phyloP scores from a whole-genome alignment of 2,888 invertebrate species.

The Acanthococcus lagerstroemiae region DNA sequence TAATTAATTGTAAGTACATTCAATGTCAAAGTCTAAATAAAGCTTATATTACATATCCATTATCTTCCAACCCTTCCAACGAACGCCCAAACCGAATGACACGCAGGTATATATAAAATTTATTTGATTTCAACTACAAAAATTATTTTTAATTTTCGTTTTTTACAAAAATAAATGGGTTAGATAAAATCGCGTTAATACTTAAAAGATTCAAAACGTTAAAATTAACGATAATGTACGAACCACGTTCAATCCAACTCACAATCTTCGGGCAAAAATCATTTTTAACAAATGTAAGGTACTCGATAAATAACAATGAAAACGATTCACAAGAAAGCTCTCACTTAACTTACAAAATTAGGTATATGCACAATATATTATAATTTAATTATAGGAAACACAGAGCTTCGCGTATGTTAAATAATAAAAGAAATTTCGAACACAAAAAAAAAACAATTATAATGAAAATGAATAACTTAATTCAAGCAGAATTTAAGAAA shows the following conservation, averaged over 20 bases:
- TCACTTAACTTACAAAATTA: background rate
- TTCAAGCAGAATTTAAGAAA: background rate
- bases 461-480: constrained; percentile 6
- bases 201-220: background rate
- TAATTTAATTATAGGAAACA: background rate
- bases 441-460: background rate
- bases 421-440: background rate
- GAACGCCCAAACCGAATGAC: too few relatives aligned
- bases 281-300: background rate
- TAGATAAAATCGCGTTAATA: constrained; percentile 13
- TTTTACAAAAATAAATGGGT: constrained; percentile 24
- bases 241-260: background rate
- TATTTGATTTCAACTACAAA: constrained; percentile 24
- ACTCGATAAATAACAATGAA: background rate
- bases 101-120: constrained; percentile 13
- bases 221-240: background rate
- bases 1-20: too few relatives aligned
- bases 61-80: too few relatives aligned
- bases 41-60: too few relatives aligned
- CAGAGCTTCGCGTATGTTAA: background rate
- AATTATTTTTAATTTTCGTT: constrained; percentile 3
- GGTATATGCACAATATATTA: background rate
- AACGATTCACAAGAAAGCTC: background rate
- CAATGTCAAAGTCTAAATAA: too few relatives aligned
- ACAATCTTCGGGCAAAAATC: background rate